phyloP scores from a whole-genome alignment of 2,797 vertebrate species.

The Platalea minor region DNA sequence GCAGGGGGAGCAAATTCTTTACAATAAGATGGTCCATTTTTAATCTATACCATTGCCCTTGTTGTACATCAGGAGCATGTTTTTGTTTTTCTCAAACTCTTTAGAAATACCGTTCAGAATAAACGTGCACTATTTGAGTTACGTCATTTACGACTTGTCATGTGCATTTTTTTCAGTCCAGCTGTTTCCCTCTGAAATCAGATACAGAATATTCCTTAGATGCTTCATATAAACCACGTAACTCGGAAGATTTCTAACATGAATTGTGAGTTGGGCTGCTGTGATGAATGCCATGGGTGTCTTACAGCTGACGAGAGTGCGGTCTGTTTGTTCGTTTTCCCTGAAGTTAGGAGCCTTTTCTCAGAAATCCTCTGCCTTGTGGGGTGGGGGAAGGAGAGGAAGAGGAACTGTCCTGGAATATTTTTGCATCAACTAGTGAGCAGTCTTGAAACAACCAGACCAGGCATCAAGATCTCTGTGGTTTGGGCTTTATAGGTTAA shows the following conservation, averaged over 20 bases:
- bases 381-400: background rate
- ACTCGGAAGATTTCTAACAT: background rate
- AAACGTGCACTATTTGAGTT: constrained; percentile 69
- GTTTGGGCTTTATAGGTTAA: background rate
- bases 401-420: background rate
- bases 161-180: background rate
- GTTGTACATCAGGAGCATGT: constrained; percentile 63
- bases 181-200: background rate
- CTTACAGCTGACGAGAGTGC: background rate
- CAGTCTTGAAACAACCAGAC: background rate
- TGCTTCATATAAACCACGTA: background rate
- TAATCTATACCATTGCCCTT: constrained; percentile 40
- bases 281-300: background rate
- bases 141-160: background rate
- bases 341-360: background rate
- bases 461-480: background rate
- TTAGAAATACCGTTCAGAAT: constrained; percentile 63
- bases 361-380: background rate
- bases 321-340: background rate
- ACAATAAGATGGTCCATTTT: constrained; percentile 45
- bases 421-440: background rate
- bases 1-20: constrained; percentile 54
- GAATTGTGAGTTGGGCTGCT: background rate
- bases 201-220: background rate
- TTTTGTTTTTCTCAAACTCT: constrained; percentile 61